Evolutionary conservation across 1,140 invertebrate species (phyloP).

Genomic region (Drosophila asahinai): DNA sequence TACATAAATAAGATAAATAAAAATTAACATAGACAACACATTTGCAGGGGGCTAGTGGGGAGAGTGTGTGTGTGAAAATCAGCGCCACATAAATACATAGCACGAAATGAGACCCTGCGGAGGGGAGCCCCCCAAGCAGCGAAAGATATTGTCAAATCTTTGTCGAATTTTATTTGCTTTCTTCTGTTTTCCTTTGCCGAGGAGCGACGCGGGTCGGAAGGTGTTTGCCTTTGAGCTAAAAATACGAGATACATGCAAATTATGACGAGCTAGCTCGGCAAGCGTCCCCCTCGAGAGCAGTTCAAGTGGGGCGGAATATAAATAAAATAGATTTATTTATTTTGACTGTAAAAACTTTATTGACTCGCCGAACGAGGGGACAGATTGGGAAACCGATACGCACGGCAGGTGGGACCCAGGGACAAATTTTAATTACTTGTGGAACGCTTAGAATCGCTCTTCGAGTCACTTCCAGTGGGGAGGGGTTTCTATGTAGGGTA

Average conservation of each 20-base stretch:
- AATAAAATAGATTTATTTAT: slow-evolving; percentile 49
- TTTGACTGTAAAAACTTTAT: slow-evolving; percentile 49
- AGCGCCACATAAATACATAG: slow-evolving; percentile 61
- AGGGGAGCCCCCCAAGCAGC: slow-evolving; percentile 5
- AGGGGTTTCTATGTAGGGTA: neutral
- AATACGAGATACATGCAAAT: slow-evolving; percentile 72
- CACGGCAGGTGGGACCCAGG: slow-evolving; percentile 21
- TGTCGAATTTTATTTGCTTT: slow-evolving; percentile 60
- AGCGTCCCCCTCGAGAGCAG: neutral
- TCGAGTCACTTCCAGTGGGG: neutral
- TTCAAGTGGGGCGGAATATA: slow-evolving; percentile 34
- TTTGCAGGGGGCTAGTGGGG: neutral
- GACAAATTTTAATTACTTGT: slow-evolving; percentile 45
- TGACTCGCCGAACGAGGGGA: slow-evolving; percentile 12
- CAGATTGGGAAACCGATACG: slow-evolving; percentile 29
- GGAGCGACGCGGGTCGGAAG: neutral
- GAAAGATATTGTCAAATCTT: slow-evolving; percentile 61
- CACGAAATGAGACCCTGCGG: slow-evolving; percentile 35
- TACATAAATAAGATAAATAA: slow-evolving; percentile 77
- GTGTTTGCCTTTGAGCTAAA: slow-evolving; percentile 42
- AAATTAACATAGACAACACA: slow-evolving; percentile 76
- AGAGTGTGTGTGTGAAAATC: slow-evolving; percentile 37
- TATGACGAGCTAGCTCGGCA: slow-evolving; percentile 27
- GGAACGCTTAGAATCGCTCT: slow-evolving; percentile 5
- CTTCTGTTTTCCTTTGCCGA: slow-evolving; percentile 7